Conservation (phyloP, 2,113 vertebrate genomes). For the Apodemus sylvaticus region DNA sequence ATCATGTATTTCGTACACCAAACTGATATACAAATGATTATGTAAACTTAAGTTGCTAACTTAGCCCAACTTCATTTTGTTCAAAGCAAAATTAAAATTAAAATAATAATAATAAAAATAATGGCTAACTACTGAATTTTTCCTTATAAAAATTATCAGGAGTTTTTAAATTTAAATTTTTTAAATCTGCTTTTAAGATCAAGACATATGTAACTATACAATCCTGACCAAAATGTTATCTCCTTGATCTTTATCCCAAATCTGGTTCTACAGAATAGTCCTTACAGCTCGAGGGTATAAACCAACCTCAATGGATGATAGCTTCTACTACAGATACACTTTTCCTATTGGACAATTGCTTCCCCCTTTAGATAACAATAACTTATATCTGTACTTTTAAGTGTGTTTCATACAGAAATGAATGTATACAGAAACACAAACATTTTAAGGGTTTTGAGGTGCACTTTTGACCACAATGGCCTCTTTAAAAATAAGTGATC, state of each 20-base stretch:
- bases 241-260: background rate
- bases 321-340: background rate
- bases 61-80: background rate
- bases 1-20: background rate
- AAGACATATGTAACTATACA: background rate
- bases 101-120: background rate
- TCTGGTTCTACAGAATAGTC: background rate
- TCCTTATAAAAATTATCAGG: background rate
- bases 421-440: background rate
- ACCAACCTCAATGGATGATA: background rate
- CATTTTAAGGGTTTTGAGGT: background rate
- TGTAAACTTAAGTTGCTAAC: background rate
- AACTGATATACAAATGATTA: background rate
- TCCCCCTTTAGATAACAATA: background rate
- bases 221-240: background rate
- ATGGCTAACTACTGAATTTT: background rate
- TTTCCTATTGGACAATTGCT: background rate
- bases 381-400: background rate
- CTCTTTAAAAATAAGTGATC: background rate
- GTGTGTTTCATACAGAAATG: background rate
- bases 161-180: background rate
- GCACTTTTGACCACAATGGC: background rate
- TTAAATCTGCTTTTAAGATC: background rate
- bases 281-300: background rate
- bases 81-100: background rate